Evolutionary conservation across 2,888 invertebrate species (phyloP), one percentile per base, ranked within the genome.

Genomic region (Aphidius colemani): DNA sequence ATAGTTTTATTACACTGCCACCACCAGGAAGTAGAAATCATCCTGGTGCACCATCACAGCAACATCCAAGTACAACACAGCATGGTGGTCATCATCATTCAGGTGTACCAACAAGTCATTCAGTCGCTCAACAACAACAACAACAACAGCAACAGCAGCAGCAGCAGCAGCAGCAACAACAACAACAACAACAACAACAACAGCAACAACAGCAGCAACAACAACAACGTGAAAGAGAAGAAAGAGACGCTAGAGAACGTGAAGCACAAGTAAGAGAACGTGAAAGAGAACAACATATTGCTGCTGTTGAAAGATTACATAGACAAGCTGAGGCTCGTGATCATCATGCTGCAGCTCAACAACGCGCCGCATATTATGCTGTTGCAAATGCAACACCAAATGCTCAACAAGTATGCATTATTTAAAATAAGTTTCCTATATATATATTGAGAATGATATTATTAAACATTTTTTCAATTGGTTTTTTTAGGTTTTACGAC

Each of bases 361-460:
- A 86, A 71, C 86, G 87, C 85, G 75, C 77, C 39, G 74, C 75
- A 61, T 81, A 80, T 58, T 87, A 87, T 73, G 83, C 87, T 66
- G 83, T 87, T 66, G 83, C 87, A 7, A 71, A 78, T 6, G 75
- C 76, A 18, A 78, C 78, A 60, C 74, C 77, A 61, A 69, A 77
- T 57, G 64, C 73, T 66, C 82, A 82, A 71, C 80, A 81, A 80
- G 9, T n/a, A 41, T 50, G 7, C 43, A 13, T 61, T 55, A 48
- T 48, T 18, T 43, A 30, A 13, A n/a, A 43, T 13, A 9, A 56
- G 48, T 46, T 13, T 41, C 3, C 5, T 5, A 5, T 30, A 30
- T 30, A 5, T 30, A 30, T 30, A 30, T 30, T 7, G n/a, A 41
- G 1, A 10, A 51, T 41, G 46, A 3, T 10, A 30, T 39, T 53